A percentile compares a stretch with the other conserved stretches of the same genome.
These are phyloP conservation scores for Lacanobia wlatinum DNA, from an alignment of 2,888 invertebrate species.

Conservation along the genomic window DNA sequence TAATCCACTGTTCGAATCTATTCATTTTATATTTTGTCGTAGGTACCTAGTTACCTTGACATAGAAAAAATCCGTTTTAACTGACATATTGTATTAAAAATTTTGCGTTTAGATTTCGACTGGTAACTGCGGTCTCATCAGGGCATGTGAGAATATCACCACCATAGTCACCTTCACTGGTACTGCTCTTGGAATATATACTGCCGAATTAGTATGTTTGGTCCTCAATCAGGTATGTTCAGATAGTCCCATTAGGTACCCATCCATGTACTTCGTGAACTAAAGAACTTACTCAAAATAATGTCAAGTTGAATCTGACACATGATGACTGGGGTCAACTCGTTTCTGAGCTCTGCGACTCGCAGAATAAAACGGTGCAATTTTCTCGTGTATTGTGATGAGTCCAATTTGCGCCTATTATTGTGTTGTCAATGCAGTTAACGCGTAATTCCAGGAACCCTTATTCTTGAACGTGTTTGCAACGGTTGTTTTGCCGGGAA, in stretches of 20 bases:
- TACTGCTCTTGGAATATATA: slow-evolving; percentile 82
- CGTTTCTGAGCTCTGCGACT: slow-evolving; percentile 12
- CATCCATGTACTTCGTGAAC: background rate
- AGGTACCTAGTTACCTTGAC: too few relatives aligned
- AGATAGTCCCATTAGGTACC: background rate
- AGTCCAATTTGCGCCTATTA: slow-evolving; percentile 41
- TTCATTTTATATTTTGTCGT: too few relatives aligned
- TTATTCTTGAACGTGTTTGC: slow-evolving; percentile 81
- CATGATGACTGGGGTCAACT: background rate
- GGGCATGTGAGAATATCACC: slow-evolving; percentile 82
- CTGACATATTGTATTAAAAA: background rate
- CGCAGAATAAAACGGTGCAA: slow-evolving; percentile 43
- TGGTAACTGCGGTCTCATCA: slow-evolving; percentile 86
- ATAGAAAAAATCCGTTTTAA: background rate
- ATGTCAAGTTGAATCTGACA: background rate
- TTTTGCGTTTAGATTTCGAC: slow-evolving; percentile 80
- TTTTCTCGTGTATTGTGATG: slow-evolving; percentile 25
- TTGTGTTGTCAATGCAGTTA: slow-evolving; percentile 32
- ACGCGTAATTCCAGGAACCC: slow-evolving; percentile 78
- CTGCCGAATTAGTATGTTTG: slow-evolving; percentile 84
- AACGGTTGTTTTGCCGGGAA: slow-evolving; percentile 79
- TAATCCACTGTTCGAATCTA: too few relatives aligned
- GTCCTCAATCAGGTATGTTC: slow-evolving; percentile 83
- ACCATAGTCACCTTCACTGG: slow-evolving; percentile 82
- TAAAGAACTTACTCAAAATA: background rate